Evolutionary conservation across 2,113 vertebrate genomes (phyloP).

Genomic region (Rutilus rutilus): DNA sequence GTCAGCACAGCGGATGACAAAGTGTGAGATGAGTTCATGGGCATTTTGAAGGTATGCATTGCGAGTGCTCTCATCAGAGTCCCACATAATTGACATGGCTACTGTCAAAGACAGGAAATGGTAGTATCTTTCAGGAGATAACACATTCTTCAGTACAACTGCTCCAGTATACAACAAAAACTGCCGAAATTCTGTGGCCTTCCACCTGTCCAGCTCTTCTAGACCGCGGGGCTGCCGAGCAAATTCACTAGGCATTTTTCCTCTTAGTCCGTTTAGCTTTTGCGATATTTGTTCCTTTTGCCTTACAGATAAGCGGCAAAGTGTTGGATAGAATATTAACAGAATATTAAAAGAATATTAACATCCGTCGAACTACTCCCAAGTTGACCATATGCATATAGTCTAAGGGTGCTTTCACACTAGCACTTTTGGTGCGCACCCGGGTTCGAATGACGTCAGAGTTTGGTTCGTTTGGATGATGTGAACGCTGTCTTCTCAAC

Average conservation of each 20-base stretch:
- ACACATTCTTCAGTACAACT: slow-evolving; percentile 4
- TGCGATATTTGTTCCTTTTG: slow-evolving; percentile 27
- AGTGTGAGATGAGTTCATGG: slow-evolving; percentile 33
- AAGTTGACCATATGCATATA: slow-evolving; percentile 53
- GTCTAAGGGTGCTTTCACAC: too few relatives aligned
- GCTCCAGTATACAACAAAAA: too few relatives aligned
- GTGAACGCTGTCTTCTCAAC: too few relatives aligned
- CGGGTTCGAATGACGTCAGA: too few relatives aligned
- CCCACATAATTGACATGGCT: slow-evolving; percentile 30
- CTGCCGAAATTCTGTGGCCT: slow-evolving; percentile 26
- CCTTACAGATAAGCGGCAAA: slow-evolving; percentile 35
- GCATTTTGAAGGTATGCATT: slow-evolving; percentile 41
- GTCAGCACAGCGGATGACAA: slow-evolving; percentile 29
- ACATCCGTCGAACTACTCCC: slow-evolving; percentile 32
- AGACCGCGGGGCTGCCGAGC: slow-evolving; percentile 24
- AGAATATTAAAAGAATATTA: slow-evolving; percentile 27
- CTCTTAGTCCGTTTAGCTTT: background rate
- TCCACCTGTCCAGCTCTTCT: background rate
- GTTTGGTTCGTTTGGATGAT: too few relatives aligned
- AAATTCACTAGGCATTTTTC: slow-evolving; percentile 39
- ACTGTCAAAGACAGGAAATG: slow-evolving; percentile 30
- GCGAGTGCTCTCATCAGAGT: slow-evolving; percentile 24
- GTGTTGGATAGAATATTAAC: slow-evolving; percentile 5
- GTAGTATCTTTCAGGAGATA: slow-evolving; percentile 4
- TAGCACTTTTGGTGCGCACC: too few relatives aligned